Evolutionary conservation across 2,888 invertebrate genomes (phyloP).

Genomic region (Linnaemya vulpina): DNA sequence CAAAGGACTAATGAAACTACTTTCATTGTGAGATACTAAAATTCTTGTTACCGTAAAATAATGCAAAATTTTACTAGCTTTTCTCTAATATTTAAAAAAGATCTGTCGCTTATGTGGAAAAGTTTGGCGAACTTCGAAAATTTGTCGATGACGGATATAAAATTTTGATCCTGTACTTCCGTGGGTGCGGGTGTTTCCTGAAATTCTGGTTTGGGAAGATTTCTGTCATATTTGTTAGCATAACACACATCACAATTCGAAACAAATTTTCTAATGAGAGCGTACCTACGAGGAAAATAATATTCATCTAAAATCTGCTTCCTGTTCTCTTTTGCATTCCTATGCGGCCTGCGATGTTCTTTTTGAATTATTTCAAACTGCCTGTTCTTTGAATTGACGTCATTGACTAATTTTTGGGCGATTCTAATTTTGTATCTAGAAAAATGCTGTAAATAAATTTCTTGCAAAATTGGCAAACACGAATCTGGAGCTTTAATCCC

Average conservation of each 20-base stretch:
- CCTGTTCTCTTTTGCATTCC: constrained; percentile 2
- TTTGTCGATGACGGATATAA: constrained; percentile 59
- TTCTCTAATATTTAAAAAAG: constrained; percentile 31
- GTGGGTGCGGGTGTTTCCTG: constrained; percentile 41
- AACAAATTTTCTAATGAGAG: constrained; percentile 4
- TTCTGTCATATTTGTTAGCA: constrained; percentile 52
- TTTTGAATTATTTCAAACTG: not conserved
- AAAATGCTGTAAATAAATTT: no score
- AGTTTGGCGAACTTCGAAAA: constrained; percentile 69
- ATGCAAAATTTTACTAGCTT: constrained; percentile 57
- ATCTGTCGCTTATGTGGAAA: constrained; percentile 54
- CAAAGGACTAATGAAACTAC: constrained; percentile 64
- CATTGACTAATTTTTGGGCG: not conserved
- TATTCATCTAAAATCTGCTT: constrained; percentile 1
- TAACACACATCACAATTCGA: not conserved
- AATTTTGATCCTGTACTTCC: constrained; percentile 65
- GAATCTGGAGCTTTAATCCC: no score
- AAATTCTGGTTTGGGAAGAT: constrained; percentile 14
- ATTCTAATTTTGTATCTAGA: constrained; percentile 3
- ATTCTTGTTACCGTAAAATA: constrained; percentile 65
- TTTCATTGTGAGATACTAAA: constrained; percentile 65
- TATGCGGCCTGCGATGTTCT: not conserved
- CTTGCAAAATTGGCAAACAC: no score
- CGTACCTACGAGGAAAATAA: constrained; percentile 9
- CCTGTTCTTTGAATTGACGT: not conserved